These are phyloP conservation scores for Cotesia typhae DNA, from an alignment of 1,140 invertebrate genomes.

Conservation along the genomic window DNA sequence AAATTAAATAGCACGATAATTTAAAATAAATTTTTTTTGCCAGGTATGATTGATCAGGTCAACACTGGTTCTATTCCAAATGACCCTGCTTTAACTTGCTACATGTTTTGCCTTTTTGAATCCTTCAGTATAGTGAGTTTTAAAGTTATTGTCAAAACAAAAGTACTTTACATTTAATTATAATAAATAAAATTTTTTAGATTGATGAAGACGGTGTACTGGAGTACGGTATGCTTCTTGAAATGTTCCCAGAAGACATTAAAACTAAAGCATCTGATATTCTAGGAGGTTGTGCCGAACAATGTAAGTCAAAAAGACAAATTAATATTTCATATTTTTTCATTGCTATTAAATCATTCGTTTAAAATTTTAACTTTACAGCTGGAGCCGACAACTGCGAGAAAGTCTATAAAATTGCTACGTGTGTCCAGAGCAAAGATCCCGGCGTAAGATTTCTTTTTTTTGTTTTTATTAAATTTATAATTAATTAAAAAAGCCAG, in stretches of 20 bases:
- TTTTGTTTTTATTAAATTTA: slow-evolving; percentile 1
- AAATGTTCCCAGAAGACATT: slow-evolving; percentile 36
- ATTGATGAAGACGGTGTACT: slow-evolving; percentile 36
- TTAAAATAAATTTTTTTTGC: slow-evolving; percentile 29
- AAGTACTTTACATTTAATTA: background rate
- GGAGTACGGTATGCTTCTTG: slow-evolving; percentile 33
- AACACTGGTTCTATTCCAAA: slow-evolving; percentile 44
- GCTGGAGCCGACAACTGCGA: slow-evolving; percentile 51
- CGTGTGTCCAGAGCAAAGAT: slow-evolving; percentile 45
- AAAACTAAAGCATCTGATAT: slow-evolving; percentile 15
- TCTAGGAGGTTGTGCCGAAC: slow-evolving; percentile 16
- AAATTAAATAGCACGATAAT: background rate
- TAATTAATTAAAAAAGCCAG: background rate
- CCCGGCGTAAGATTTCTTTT: slow-evolving; percentile 48
- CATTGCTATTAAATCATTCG: background rate
- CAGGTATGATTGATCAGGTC: slow-evolving; percentile 55
- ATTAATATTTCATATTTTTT: background rate
- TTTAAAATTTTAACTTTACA: slow-evolving; percentile 34
- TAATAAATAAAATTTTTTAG: slow-evolving; percentile 21
- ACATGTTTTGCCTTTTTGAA: slow-evolving; percentile 58
- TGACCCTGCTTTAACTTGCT: slow-evolving; percentile 54
- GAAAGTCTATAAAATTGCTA: slow-evolving; percentile 49
- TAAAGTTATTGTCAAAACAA: slow-evolving; percentile 9
- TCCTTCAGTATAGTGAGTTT: slow-evolving; percentile 56
- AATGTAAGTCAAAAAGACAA: slow-evolving; percentile 20